phyloP scores from a whole-genome alignment of 2,113 vertebrate genomes.

The Grallaria varia region DNA sequence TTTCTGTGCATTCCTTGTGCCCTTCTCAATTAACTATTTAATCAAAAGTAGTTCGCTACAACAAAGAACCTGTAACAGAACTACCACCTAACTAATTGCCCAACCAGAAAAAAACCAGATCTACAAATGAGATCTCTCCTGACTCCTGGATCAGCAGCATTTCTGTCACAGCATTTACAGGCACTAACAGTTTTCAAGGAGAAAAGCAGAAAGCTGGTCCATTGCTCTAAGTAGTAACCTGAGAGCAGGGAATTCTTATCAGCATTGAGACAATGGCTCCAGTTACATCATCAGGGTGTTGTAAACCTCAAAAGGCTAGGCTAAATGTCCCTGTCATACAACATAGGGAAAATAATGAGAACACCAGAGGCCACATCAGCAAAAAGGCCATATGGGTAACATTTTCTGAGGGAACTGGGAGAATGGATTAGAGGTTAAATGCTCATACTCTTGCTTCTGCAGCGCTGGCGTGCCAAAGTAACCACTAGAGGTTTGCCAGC shows the following conservation, averaged over 20 bases:
- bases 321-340: background rate
- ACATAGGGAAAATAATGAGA: background rate
- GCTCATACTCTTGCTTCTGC: background rate
- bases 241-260: background rate
- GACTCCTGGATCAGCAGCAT: background rate
- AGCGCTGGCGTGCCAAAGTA: background rate
- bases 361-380: background rate
- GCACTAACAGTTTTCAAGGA: background rate
- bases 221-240: background rate
- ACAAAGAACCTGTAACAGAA: background rate
- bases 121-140: background rate
- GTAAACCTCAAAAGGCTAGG: background rate
- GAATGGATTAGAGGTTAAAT: background rate
- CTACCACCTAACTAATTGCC: background rate
- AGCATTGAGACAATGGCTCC: background rate
- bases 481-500: background rate
- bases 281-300: background rate
- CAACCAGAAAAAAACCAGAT: background rate
- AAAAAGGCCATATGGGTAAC: rapidly evolving
- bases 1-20: background rate
- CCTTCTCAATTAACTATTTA: background rate
- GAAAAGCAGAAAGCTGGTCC: background rate
- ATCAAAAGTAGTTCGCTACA: background rate
- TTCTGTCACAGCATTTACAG: background rate
- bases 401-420: background rate